phyloP scores from a whole-genome alignment of 2,888 invertebrate genomes.

The Danaus chrysippus region DNA sequence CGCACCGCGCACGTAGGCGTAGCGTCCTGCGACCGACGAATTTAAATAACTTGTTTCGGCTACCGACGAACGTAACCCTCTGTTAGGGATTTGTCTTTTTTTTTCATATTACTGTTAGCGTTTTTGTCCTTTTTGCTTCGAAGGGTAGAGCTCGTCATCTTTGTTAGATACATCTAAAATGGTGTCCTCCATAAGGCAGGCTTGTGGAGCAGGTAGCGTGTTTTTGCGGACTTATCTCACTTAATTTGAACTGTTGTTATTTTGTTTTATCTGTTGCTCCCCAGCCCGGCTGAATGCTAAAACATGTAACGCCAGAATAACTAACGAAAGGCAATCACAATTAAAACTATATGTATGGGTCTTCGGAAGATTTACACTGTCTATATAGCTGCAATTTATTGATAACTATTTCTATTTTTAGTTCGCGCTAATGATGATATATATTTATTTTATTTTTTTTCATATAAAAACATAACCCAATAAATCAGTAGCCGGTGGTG shows the following conservation, averaged over 20 bases:
- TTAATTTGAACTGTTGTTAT: constrained; percentile 56
- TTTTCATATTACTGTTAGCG: constrained; percentile 39
- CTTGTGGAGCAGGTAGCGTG: constrained; percentile 60
- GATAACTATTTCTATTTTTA: no score
- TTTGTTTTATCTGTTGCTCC: constrained; percentile 55
- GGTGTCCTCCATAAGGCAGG: constrained; percentile 36
- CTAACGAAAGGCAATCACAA: constrained; percentile 17
- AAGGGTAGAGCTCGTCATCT: constrained; percentile 44
- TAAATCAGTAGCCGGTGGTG: background rate
- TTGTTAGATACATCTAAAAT: constrained; percentile 43
- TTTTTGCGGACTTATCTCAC: constrained; percentile 63
- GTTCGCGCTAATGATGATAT: no score
- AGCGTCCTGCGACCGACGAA: constrained; percentile 53
- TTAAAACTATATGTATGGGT: constrained; percentile 2
- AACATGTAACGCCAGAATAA: constrained; percentile 29
- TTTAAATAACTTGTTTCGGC: constrained; percentile 75
- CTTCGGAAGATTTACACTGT: no score
- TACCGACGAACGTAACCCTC: constrained; percentile 65
- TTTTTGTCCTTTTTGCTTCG: constrained; percentile 47
- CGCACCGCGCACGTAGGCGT: constrained; percentile 48
- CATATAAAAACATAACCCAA: background rate
- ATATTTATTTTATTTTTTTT: no score
- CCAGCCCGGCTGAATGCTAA: constrained; percentile 42
- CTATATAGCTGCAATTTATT: no score
- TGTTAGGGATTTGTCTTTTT: constrained; percentile 52